Percentiles rank a stretch among this genome's conserved stretches.
Evolutionary conservation across 2,888 invertebrate species (phyloP).

Genomic region (Ornithoptera priamus): DNA sequence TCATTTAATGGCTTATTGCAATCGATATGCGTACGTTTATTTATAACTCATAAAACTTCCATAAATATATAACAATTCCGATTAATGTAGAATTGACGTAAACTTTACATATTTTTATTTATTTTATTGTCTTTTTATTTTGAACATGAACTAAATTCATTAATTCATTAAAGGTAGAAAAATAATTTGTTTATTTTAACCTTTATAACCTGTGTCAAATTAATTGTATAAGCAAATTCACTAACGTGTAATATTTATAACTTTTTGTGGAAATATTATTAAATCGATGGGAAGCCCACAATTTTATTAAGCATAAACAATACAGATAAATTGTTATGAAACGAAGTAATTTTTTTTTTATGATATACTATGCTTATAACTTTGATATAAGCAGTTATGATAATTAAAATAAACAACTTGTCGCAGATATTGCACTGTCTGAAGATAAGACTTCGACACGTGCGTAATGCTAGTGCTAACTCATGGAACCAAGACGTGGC

Average conservation of each 20-base stretch:
- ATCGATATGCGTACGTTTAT: constrained; percentile 41
- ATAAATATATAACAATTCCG: constrained; percentile 24
- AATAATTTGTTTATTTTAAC: neutral
- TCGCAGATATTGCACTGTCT: too few relatives aligned
- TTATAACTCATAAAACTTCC: constrained; percentile 19
- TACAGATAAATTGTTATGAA: too few relatives aligned
- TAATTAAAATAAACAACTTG: too few relatives aligned
- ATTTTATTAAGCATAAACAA: neutral
- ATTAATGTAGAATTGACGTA: constrained; percentile 30
- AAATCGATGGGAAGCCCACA: constrained; percentile 35
- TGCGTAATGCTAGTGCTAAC: too few relatives aligned
- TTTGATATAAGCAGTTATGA: too few relatives aligned
- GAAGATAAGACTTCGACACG: too few relatives aligned
- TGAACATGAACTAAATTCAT: constrained; percentile 30
- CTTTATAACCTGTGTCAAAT: neutral
- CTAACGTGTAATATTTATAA: neutral
- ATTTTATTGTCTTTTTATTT: constrained; percentile 39
- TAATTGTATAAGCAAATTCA: neutral
- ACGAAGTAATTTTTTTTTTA: too few relatives aligned
- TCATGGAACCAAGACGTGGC: too few relatives aligned
- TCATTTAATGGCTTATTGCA: constrained; percentile 41
- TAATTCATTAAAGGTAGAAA: neutral
- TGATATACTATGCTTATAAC: too few relatives aligned
- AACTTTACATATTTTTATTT: constrained; percentile 32
- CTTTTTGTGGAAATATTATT: neutral